Base-by-base conservation (phyloP, 2,113 vertebrate species). In the Acrocephalus kingi region DNA sequence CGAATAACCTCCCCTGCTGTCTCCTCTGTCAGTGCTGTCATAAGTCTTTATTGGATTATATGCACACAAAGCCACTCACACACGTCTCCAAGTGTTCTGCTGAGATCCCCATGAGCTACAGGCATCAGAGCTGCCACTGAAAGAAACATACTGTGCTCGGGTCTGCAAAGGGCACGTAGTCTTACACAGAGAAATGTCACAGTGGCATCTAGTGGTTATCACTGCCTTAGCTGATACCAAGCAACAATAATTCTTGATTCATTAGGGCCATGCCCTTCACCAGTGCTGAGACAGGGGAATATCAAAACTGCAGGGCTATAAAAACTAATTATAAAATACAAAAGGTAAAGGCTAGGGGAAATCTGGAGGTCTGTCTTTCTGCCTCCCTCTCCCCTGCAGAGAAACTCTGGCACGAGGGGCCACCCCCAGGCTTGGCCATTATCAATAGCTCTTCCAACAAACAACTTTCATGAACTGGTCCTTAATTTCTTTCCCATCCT, bases 141-240 rank as follows among this genome's bases (percentile, higher is more conserved):
- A 73, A 62, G 35, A 52, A 79, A 56, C 45, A n/a, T 4, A 10
- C 11, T n/a, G 35, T 52, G 46, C 73, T 81, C 5, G 0, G 1
- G 20, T 33, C 72, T 73, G 85, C 1, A 1, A 83, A 85, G 35
- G n/a, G 27, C 3, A 1, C 0, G 2, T 5, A 71, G 27, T 8
- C 58, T 52, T 28, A 12, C 10, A 63, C 7, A 37, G 41, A 67
- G 75, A 90, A 90, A 89, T 15, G 37, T 56, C 76, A 93, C 72
- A 92, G 92, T 84, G 93, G 83, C 92, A 94, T 63, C 96, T 93
- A 90, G 88, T 63, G 92, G 92, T n/a, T 86, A 55, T 33, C 17
- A 15, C 1, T 58, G 87, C n/a, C n/a, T 69, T 63, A 66, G 46
- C 51, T 51, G 37, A 58, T 8, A 68, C 8, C 62, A 6, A 18